Evolutionary conservation across 2,888 invertebrate species (phyloP), one percentile per base, ranked within the genome.

Genomic region (Malachius bipustulatus): DNA sequence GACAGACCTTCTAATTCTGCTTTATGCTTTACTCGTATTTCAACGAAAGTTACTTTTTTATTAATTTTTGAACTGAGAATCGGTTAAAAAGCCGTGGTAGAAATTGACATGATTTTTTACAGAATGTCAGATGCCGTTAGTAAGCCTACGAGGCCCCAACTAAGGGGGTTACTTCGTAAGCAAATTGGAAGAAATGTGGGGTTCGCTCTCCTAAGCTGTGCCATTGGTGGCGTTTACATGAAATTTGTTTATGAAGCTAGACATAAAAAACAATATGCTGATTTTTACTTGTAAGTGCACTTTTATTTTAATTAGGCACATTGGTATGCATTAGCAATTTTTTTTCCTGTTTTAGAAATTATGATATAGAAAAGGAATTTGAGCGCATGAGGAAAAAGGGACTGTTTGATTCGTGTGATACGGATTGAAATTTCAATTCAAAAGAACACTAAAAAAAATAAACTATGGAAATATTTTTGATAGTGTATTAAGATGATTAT

Each of bases 341-440:
- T n/a, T n/a, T n/a, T 35, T 19, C n/a, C n/a, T 47, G 34, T 66
- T 69, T 14, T 62, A 79, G 79, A 59, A 74, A 66, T 38, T 80
- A 78, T 39, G 77, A 81, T 47, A 72, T 73, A 1, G 70, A 76
- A 45, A 73, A 71, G 54, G 75, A 75, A 40, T 81, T 76, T 48
- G 67, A 77, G 47, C 65, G 67, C 45, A 78, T 79, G 71, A 70
- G 67, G 54, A 61, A 66, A 47, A 72, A 73, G 50, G 77, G 77
- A 29, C 59, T 77, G 4, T 77, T 80, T 66, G 72, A 74, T 56
- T 75, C 75, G 8, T 72, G 72, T 56, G 68, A 59, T 3, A 19
- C 24, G n/a, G 24, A 19, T 8, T 19, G n/a, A 19, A 19, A 6
- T 19, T 8, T 8, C 24, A n/a, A 19, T 19, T 8, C n/a, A 19